Evolutionary conservation across 2,888 invertebrate genomes (phyloP).

Genomic region (Tenthredo mesomela): DNA sequence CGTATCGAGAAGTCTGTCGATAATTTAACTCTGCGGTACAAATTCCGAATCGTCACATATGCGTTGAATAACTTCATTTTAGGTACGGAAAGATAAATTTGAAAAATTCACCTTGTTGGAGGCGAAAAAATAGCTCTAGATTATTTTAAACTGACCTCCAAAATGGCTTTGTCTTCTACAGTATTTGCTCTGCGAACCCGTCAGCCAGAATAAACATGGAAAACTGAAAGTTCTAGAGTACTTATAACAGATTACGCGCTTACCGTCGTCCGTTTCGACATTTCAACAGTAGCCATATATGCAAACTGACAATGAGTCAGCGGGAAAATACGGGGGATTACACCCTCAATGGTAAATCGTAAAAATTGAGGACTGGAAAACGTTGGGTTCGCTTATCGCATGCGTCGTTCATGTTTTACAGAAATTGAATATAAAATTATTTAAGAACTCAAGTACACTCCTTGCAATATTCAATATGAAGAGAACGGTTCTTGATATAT

Average conservation of each 20-base stretch:
- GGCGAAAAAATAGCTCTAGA: neutral
- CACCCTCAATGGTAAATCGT: neutral
- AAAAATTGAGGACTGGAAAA: slow-evolving; percentile 5
- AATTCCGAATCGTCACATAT: neutral
- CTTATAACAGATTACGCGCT: slow-evolving; percentile 43
- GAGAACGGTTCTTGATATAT: neutral
- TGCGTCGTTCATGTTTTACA: neutral
- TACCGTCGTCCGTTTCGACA: slow-evolving; percentile 25
- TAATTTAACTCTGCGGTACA: neutral
- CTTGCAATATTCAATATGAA: neutral
- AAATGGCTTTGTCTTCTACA: neutral
- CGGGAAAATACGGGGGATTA: neutral
- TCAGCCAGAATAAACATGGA: slow-evolving; percentile 5
- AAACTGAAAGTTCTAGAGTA: slow-evolving; percentile 31
- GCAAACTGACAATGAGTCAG: slow-evolving; percentile 2
- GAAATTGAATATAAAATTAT: neutral
- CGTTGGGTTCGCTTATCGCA: neutral
- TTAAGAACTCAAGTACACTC: neutral
- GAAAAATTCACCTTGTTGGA: neutral
- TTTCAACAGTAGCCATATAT: slow-evolving; percentile 7
- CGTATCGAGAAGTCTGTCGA: neutral
- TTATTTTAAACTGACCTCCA: slow-evolving; percentile 10
- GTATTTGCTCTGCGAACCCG: neutral
- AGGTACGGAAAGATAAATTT: too few relatives aligned
- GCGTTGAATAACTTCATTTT: neutral